Conservation (phyloP, 1,140 invertebrate species). For the Drosophila malerkotliana region DNA sequence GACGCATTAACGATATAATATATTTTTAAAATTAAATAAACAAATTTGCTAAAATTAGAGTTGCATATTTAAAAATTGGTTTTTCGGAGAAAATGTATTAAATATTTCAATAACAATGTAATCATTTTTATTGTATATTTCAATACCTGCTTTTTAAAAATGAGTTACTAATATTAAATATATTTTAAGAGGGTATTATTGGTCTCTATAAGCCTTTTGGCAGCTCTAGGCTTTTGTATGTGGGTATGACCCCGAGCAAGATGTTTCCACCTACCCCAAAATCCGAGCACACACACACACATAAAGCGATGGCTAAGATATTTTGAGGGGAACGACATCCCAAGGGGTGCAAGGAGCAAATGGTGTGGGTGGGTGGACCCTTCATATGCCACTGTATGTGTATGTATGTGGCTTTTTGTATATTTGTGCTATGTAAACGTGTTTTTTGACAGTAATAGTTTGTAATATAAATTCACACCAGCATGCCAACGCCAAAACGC, state of each 20-base stretch:
- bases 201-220: background rate
- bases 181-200: background rate
- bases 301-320: conserved; percentile 27
- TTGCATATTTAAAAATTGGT: too few species aligned
- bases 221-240: conserved; percentile 9
- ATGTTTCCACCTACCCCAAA: conserved; percentile 67
- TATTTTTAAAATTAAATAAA: background rate
- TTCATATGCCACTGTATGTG: conserved; percentile 24
- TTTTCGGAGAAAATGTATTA: too few species aligned
- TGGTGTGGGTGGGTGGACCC: conserved; percentile 7
- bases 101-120: too few species aligned
- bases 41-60: too few species aligned
- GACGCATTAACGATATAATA: too few species aligned
- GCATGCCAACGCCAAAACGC: conserved; percentile 71
- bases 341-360: conserved; percentile 30
- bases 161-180: background rate
- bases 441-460: conserved; percentile 83
- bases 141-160: background rate
- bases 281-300: conserved; percentile 26
- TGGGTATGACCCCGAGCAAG: conserved; percentile 51
- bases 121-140: too few species aligned
- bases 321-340: conserved; percentile 43
- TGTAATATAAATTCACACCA: conserved; percentile 83
- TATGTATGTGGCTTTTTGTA: conserved; percentile 42
- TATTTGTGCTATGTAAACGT: conserved; percentile 82